Percentiles rank a stretch among this genome's conserved stretches.
Evolutionary conservation across 2,797 vertebrate genomes (phyloP).

Genomic region (Ceryle rudis): DNA sequence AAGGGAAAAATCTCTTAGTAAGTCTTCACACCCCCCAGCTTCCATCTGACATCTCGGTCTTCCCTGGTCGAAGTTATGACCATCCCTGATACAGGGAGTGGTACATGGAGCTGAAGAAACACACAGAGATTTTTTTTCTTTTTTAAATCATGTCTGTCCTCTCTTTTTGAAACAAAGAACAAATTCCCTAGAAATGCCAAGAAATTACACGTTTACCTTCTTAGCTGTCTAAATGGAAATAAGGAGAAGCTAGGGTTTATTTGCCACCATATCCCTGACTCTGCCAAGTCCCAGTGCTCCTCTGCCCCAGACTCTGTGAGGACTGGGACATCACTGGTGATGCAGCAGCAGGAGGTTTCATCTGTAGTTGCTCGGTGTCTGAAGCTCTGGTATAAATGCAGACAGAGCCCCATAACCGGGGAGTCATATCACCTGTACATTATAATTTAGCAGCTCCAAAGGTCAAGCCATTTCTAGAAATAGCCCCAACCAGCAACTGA

Average conservation of each 20-base stretch:
- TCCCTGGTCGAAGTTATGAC: background rate
- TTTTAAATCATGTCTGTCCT: background rate
- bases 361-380: background rate
- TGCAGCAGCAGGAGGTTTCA: background rate
- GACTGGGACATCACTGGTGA: background rate
- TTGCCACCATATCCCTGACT: background rate
- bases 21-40: background rate
- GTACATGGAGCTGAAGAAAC: background rate
- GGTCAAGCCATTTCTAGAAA: background rate
- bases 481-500: background rate
- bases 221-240: background rate
- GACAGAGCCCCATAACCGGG: background rate
- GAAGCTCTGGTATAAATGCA: background rate
- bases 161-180: background rate
- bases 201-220: background rate
- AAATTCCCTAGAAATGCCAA: background rate
- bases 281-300: background rate
- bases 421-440: accelerated
- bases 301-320: background rate
- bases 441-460: background rate
- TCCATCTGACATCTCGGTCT: accelerated
- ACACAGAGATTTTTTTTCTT: background rate
- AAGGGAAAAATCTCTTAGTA: background rate
- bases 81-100: accelerated
- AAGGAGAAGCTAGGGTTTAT: background rate